phyloP scores from a whole-genome alignment of 2,797 vertebrate genomes.

The Anomalospiza imberbis region DNA sequence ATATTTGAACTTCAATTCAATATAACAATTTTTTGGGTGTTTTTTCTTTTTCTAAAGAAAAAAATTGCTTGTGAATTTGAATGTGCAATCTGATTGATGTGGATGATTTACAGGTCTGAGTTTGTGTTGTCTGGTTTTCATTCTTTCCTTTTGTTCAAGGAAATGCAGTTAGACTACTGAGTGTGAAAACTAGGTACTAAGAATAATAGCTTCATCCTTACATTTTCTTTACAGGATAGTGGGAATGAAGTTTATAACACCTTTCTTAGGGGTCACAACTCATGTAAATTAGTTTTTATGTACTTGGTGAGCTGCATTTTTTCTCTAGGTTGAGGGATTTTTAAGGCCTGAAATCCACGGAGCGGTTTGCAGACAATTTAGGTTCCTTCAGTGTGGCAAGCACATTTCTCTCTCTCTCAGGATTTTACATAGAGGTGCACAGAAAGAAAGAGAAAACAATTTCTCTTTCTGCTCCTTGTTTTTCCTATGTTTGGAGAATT shows the following conservation, averaged over 20 bases:
- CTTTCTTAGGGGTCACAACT: background rate
- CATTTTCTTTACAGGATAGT: background rate
- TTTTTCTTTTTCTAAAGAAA: background rate
- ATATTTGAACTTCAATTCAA: background rate
- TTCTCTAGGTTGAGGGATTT: background rate
- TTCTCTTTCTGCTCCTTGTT: no score
- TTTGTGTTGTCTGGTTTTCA: background rate
- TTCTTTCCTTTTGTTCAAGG: background rate
- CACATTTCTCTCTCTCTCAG: no score
- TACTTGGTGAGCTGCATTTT: background rate
- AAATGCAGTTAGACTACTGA: background rate
- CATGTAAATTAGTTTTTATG: background rate
- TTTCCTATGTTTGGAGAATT: no score
- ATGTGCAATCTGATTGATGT: background rate
- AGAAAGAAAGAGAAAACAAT: no score
- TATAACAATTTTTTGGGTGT: background rate
- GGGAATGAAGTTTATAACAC: background rate
- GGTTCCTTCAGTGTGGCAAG: no score
- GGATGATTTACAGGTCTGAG: background rate
- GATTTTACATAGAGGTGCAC: no score
- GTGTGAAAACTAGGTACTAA: background rate
- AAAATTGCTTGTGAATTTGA: background rate
- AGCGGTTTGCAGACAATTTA: background rate
- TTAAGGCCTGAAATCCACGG: background rate
- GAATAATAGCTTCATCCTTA: background rate